Conservation (phyloP, 2,888 invertebrate genomes). For the Yponomeuta sedellus region DNA sequence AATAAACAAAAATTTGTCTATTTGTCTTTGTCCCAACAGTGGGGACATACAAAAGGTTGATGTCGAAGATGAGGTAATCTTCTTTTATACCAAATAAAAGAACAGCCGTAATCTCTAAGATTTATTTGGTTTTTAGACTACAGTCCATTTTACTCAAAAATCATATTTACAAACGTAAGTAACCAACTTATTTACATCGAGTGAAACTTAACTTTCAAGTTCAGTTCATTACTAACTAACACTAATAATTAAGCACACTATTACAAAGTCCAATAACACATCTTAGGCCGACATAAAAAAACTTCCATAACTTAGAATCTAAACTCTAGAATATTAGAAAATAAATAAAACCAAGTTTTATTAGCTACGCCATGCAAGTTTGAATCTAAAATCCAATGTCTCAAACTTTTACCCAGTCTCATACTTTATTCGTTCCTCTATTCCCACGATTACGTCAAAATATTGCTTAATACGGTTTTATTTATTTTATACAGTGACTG, state of each 20-base stretch:
- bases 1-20: too few species aligned
- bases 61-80: too few species aligned
- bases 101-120: neutral
- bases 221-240: neutral
- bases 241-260: neutral
- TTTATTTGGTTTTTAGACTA: slow-evolving; percentile 12
- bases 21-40: too few species aligned
- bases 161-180: slow-evolving; percentile 12
- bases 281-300: neutral
- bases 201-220: neutral
- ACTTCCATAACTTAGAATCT: neutral
- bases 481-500: too few species aligned
- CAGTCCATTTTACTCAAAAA: slow-evolving; percentile 5
- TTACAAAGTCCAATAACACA: neutral
- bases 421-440: neutral
- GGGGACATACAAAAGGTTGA: too few species aligned
- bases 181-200: neutral
- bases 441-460: neutral
- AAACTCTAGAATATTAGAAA: too few species aligned
- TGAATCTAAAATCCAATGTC: too few species aligned
- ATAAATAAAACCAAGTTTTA: neutral
- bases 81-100: neutral
- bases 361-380: too few species aligned
- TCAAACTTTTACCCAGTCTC: neutral
- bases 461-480: neutral